Percentiles rank a stretch among this genome's conserved stretches.
phyloP scores from a whole-genome alignment of 2,113 vertebrate species.

The rabbit (Oryctolagus cuniculus) region DNA sequence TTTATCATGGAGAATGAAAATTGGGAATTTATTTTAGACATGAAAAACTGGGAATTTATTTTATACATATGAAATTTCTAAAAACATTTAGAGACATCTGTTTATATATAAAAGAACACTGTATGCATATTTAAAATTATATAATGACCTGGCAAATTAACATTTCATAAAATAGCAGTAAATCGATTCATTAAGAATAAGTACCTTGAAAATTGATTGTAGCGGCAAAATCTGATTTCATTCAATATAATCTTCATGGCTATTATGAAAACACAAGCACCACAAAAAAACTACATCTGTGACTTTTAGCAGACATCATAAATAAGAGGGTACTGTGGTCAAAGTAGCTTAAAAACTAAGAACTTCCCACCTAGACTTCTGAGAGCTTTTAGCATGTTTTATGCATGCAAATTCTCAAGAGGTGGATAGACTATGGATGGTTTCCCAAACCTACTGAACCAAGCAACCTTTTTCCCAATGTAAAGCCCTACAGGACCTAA shows the following conservation, averaged over 20 bases:
- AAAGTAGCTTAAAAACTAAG: not conserved
- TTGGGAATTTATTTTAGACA: not conserved
- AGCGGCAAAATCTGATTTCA: not conserved
- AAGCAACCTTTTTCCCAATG: not conserved
- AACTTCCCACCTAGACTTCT: not conserved
- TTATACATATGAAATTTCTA: not conserved
- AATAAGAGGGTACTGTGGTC: not conserved
- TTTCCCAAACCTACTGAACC: not conserved
- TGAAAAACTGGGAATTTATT: slow-evolving; percentile 5
- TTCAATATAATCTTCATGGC: not conserved
- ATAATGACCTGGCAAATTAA: not conserved
- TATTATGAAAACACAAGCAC: slow-evolving; percentile 1
- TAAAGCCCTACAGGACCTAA: not conserved
- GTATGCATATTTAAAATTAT: not conserved
- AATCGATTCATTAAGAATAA: slow-evolving; percentile 49
- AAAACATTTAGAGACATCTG: not conserved
- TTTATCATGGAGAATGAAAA: slow-evolving; percentile 1
- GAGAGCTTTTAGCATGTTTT: not conserved
- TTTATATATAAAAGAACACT: not conserved
- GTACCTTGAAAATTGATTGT: slow-evolving; percentile 31
- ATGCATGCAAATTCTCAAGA: not conserved
- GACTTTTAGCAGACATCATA: not conserved
- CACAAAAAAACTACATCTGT: not conserved
- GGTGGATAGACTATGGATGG: not conserved
- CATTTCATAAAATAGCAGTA: not conserved